phyloP scores from a whole-genome alignment of 2,797 vertebrate species.

The Argya squamiceps region DNA sequence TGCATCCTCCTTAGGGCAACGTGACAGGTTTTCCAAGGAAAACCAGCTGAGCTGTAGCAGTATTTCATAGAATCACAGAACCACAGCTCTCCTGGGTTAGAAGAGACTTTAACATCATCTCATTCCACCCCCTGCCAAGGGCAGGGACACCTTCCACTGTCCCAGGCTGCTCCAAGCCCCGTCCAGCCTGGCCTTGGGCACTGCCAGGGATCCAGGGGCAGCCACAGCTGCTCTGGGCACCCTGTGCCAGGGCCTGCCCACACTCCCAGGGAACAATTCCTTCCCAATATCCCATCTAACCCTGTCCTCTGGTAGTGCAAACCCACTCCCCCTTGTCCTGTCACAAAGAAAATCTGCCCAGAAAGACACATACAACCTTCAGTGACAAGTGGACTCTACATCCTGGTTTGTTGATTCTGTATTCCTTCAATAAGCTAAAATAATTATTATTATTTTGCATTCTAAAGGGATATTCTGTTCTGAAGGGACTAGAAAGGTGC shows the following conservation, averaged over 20 bases:
- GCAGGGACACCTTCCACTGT: not conserved
- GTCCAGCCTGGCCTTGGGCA: accelerated
- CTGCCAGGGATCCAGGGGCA: not conserved
- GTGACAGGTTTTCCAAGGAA: not conserved
- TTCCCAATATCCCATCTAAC: accelerated
- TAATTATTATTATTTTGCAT: not conserved
- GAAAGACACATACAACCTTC: not conserved
- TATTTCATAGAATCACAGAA: not conserved
- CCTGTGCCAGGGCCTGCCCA: not conserved
- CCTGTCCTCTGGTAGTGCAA: not conserved
- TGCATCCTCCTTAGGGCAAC: not conserved
- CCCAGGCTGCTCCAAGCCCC: not conserved
- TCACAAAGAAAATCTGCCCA: not conserved
- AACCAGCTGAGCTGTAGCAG: not conserved
- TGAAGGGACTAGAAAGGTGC: not conserved
- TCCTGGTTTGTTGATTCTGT: not conserved
- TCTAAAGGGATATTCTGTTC: not conserved
- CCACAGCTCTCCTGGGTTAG: not conserved
- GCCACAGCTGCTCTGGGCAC: not conserved
- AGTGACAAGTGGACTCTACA: not conserved
- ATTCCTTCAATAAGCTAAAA: not conserved
- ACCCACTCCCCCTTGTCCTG: not conserved
- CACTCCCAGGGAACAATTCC: not conserved
- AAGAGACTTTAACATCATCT: not conserved
- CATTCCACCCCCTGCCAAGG: no score